Evolutionary conservation across 2,797 vertebrate species (phyloP).

Genomic region (Danio albolineatus): DNA sequence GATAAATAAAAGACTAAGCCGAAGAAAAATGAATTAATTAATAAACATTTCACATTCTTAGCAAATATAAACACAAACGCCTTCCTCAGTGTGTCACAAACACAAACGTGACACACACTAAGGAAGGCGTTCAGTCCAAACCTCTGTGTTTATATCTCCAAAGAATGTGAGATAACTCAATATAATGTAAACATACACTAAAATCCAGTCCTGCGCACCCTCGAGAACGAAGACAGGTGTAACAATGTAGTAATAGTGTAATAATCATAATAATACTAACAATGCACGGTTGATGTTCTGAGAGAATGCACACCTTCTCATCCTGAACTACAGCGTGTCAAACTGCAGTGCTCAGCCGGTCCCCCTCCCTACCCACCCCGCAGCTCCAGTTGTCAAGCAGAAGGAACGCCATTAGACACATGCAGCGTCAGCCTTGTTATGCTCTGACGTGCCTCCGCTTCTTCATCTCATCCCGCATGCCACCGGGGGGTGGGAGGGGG

Average conservation of each 20-base stretch:
- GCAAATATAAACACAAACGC: no score
- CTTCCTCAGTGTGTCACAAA: no score
- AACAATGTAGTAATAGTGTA: background rate
- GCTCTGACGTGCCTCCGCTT: conserved; percentile 41
- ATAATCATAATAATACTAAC: no score
- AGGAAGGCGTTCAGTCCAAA: no score
- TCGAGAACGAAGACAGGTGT: conserved; percentile 3
- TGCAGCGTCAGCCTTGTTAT: conserved; percentile 43
- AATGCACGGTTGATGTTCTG: background rate
- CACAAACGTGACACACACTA: no score
- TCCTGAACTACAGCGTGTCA: conserved; percentile 13
- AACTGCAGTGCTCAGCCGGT: conserved; percentile 45
- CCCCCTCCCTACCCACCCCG: background rate
- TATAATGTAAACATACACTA: no score
- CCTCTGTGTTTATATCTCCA: no score
- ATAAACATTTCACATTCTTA: no score
- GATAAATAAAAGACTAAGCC: no score
- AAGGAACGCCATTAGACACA: conserved; percentile 54
- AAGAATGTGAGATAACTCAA: no score
- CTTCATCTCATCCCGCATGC: conserved; percentile 26
- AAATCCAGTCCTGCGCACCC: no score
- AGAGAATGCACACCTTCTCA: conserved; percentile 12
- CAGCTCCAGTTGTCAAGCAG: conserved; percentile 56
- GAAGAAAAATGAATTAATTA: no score
- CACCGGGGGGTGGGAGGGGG: conserved; percentile 28